These are phyloP conservation scores for Agonopterix arenella DNA, from an alignment of 2,888 invertebrate genomes.

Conservation along the genomic window DNA sequence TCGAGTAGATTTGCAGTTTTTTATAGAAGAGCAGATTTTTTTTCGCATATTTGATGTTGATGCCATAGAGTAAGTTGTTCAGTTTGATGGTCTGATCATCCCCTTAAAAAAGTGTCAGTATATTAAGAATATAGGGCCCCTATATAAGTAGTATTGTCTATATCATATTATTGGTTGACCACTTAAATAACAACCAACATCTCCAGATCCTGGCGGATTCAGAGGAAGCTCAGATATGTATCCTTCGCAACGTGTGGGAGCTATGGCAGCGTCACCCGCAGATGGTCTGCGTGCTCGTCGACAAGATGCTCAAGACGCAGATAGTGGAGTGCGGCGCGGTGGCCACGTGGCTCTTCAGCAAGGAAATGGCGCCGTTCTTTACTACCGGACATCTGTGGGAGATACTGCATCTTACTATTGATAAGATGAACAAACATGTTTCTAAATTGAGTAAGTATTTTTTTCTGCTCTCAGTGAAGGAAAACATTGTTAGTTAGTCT, in stretches of 20 bases:
- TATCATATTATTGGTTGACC: no score
- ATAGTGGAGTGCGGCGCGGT: slow-evolving; percentile 98
- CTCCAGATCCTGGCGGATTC: slow-evolving; percentile 90
- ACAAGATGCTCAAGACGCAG: slow-evolving; percentile 98
- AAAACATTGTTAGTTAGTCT: no score
- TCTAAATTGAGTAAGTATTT: slow-evolving; percentile 79
- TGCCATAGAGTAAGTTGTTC: no score
- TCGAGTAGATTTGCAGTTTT: no score
- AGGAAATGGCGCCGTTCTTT: slow-evolving; percentile 91
- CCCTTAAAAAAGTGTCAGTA: no score
- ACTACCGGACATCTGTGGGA: slow-evolving; percentile 98
- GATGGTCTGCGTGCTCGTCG: slow-evolving; percentile 97
- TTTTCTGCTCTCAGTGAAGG: no score
- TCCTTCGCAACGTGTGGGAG: slow-evolving; percentile 94
- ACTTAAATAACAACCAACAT: no score
- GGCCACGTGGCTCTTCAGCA: slow-evolving; percentile 98
- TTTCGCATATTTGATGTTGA: no score
- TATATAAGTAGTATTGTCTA: no score
- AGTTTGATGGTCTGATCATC: no score
- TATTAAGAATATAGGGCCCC: no score
- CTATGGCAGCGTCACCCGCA: slow-evolving; percentile 98
- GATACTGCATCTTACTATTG: slow-evolving; percentile 94
- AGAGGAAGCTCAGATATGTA: slow-evolving; percentile 96
- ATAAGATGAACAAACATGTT: slow-evolving; percentile 97
- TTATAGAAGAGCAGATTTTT: no score